Conservation (phyloP, 2,797 vertebrate species). For the Micrastur ruficollis region DNA sequence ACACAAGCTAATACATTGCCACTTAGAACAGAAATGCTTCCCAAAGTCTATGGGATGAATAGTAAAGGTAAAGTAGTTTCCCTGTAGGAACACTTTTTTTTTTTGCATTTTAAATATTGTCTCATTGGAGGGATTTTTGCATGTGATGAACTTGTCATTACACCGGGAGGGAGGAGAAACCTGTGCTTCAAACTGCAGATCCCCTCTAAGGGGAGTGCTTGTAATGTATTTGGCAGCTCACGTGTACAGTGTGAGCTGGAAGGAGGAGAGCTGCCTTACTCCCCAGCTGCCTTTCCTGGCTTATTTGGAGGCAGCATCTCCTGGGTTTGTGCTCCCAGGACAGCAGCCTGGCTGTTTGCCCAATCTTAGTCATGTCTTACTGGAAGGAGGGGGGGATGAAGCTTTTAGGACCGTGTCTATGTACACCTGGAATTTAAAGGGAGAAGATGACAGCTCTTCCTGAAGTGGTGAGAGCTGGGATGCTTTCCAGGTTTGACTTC, state of each 20-base stretch:
- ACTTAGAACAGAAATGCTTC: not conserved
- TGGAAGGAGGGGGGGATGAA: not conserved
- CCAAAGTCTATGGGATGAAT: not conserved
- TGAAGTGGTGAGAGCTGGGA: not conserved
- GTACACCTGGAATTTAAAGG: not conserved
- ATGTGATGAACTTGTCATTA: not conserved
- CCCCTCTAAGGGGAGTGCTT: slow-evolving; percentile 57
- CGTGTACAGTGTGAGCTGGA: not conserved
- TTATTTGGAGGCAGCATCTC: not conserved
- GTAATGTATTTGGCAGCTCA: not conserved
- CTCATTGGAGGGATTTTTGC: not conserved
- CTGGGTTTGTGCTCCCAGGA: not conserved
- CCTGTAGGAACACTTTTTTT: not conserved
- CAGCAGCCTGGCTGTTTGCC: not conserved
- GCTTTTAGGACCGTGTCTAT: not conserved
- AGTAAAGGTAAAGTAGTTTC: not conserved
- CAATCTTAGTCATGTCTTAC: not conserved
- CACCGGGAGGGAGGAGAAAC: not conserved
- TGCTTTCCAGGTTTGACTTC: not conserved
- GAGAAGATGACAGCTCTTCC: not conserved
- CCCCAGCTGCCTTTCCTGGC: not conserved
- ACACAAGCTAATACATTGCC: not conserved
- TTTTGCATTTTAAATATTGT: not conserved
- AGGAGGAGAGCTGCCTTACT: not conserved
- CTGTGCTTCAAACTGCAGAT: not conserved